Conservation (phyloP, 1,140 invertebrate genomes). For the Euwallacea similis region DNA sequence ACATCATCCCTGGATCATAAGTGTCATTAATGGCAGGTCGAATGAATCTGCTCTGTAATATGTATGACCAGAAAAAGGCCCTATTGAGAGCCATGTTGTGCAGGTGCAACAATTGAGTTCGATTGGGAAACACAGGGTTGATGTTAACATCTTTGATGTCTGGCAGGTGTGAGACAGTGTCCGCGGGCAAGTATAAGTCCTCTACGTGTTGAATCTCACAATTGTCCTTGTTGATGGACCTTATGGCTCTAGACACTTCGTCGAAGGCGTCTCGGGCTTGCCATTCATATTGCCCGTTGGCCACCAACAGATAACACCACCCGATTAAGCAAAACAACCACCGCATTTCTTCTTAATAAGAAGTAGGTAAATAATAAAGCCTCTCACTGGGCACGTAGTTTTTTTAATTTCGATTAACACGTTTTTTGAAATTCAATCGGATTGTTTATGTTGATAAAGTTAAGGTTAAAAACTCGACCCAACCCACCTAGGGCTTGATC, state of each 20-base stretch:
- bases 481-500: slow-evolving; percentile 18
- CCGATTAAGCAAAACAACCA: slow-evolving; percentile 21
- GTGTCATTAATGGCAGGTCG: slow-evolving; percentile 87
- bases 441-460: background rate
- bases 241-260: slow-evolving; percentile 78
- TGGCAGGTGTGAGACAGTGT: slow-evolving; percentile 87
- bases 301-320: slow-evolving; percentile 57
- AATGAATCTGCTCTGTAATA: slow-evolving; percentile 88
- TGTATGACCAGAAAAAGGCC: slow-evolving; percentile 95
- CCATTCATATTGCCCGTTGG: slow-evolving; percentile 86
- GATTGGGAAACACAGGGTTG: slow-evolving; percentile 93
- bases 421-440: background rate
- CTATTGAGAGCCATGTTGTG: slow-evolving; percentile 95
- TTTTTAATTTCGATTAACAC: slow-evolving; percentile 1
- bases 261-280: slow-evolving; percentile 86
- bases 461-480: slow-evolving; percentile 28
- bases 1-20: slow-evolving; percentile 97
- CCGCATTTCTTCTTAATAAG: slow-evolving; percentile 9
- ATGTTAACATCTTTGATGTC: slow-evolving; percentile 95
- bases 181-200: slow-evolving; percentile 80
- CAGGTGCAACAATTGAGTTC: slow-evolving; percentile 88
- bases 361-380: too few species aligned
- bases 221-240: slow-evolving; percentile 80
- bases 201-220: slow-evolving; percentile 84
- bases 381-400: too few species aligned